These are phyloP conservation scores for Lissocephala sabroskyi DNA, from an alignment of 2,888 invertebrate species.

Conservation along the genomic window DNA sequence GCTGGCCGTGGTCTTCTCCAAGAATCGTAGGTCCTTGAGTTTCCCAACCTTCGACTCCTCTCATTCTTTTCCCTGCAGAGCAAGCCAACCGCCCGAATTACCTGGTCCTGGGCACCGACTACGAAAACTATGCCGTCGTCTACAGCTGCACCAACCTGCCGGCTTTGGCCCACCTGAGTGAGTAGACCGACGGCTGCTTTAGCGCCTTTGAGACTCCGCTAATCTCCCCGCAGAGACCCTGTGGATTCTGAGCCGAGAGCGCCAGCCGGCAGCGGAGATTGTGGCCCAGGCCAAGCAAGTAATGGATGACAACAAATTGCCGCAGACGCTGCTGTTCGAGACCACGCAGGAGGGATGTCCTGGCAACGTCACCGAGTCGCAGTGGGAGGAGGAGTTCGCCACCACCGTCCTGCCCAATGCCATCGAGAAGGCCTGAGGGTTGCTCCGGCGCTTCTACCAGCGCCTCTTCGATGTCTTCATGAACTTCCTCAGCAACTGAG, in stretches of 20 bases:
- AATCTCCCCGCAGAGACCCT: slow-evolving; percentile 38
- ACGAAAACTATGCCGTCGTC: slow-evolving; percentile 76
- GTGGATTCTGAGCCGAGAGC: slow-evolving; percentile 67
- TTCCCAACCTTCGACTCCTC: neutral
- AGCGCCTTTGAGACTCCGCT: neutral
- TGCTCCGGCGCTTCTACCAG: slow-evolving; percentile 52
- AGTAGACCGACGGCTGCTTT: slow-evolving; percentile 46
- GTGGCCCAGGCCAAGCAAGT: slow-evolving; percentile 48
- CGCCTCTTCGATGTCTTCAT: slow-evolving; percentile 50
- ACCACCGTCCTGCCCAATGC: slow-evolving; percentile 33
- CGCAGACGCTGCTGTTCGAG: slow-evolving; percentile 44
- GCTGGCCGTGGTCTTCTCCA: slow-evolving; percentile 56
- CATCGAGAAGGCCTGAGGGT: slow-evolving; percentile 50
- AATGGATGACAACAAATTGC: slow-evolving; percentile 53
- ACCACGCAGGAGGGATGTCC: slow-evolving; percentile 58
- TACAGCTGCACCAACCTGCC: slow-evolving; percentile 75
- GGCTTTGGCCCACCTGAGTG: slow-evolving; percentile 55
- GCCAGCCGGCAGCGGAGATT: slow-evolving; percentile 40
- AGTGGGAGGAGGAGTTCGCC: slow-evolving; percentile 24
- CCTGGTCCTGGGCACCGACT: slow-evolving; percentile 78
- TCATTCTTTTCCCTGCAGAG: slow-evolving; percentile 25
- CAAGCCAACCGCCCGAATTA: slow-evolving; percentile 67
- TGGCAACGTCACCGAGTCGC: slow-evolving; percentile 22
- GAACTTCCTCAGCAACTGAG: slow-evolving; percentile 35
- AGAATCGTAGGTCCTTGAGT: slow-evolving; percentile 41